Evolutionary conservation across 2,888 invertebrate genomes (phyloP).

Genomic region (Ophioninae sp.): DNA sequence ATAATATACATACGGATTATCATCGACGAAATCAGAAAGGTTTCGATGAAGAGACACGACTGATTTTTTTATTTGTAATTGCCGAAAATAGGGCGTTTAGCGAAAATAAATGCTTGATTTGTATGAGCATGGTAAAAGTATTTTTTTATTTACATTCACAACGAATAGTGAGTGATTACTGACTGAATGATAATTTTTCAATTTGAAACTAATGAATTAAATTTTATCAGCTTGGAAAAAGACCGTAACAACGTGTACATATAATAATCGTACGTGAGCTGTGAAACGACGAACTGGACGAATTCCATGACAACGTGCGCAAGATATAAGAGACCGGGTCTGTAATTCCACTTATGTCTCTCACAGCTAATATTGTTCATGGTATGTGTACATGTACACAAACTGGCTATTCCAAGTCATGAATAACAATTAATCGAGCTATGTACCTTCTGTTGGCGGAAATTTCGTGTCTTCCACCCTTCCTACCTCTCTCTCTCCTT

Average conservation of each 20-base stretch:
- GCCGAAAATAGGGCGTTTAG: too few relatives aligned
- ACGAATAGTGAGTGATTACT: too few relatives aligned
- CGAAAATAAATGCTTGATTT: too few relatives aligned
- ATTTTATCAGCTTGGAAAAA: background rate
- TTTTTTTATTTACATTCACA: too few relatives aligned
- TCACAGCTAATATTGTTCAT: conserved; percentile 41
- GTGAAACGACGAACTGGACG: conserved; percentile 23
- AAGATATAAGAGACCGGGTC: conserved; percentile 26
- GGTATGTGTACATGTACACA: conserved; percentile 11
- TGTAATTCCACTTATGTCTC: conserved; percentile 55
- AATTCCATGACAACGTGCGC: conserved; percentile 28
- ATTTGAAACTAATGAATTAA: background rate
- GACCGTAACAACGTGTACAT: background rate
- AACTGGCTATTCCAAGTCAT: conserved; percentile 41
- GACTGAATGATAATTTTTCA: background rate
- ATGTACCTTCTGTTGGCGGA: conserved; percentile 24
- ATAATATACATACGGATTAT: too few relatives aligned
- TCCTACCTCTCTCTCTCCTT: conserved; percentile 16
- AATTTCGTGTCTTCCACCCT: conserved; percentile 23
- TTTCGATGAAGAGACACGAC: too few relatives aligned
- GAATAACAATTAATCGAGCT: conserved; percentile 60
- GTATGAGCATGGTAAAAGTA: too few relatives aligned
- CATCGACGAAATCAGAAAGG: too few relatives aligned
- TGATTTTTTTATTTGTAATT: too few relatives aligned
- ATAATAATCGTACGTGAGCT: conserved; percentile 3